These are phyloP conservation scores for Zoanthus sociatus DNA, from an alignment of 92 coral and sea anemone species.

Conservation along the genomic window DNA sequence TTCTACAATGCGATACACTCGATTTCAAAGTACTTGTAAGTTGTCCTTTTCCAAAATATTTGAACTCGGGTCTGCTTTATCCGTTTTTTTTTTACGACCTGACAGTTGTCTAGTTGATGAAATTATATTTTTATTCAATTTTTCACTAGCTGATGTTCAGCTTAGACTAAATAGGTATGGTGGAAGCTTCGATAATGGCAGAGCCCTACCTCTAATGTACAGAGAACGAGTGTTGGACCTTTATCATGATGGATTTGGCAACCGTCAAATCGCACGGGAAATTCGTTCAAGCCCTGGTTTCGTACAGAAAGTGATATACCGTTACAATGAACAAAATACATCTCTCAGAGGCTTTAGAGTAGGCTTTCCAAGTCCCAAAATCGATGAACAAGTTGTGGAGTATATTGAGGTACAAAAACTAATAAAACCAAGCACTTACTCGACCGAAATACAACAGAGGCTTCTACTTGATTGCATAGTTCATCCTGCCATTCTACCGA, in stretches of 20 bases:
- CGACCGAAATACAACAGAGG: conserved; percentile 23
- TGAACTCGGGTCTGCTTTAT: too few species aligned
- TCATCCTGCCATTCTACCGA: neutral
- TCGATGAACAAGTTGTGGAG: conserved; percentile 34
- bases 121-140: neutral
- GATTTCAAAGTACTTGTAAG: too few species aligned
- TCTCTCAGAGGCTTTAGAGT: conserved; percentile 28
- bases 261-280: conserved; percentile 18
- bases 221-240: neutral
- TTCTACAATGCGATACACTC: too few species aligned
- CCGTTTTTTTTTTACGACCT: too few species aligned
- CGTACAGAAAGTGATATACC: conserved; percentile 15
- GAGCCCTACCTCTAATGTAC: neutral
- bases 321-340: conserved; percentile 17
- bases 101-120: neutral
- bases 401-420: conserved; percentile 43
- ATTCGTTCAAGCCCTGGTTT: conserved; percentile 32
- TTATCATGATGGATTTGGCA: neutral
- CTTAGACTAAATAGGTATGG: conserved; percentile 35
- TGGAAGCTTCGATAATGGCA: conserved; percentile 38
- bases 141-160: conserved; percentile 20
- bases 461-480: neutral
- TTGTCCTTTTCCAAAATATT: too few species aligned
- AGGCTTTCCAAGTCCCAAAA: conserved; percentile 25
- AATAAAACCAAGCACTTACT: conserved; percentile 3